Percentiles rank a stretch among this genome's conserved stretches.
These are phyloP conservation scores for Acheta domesticus DNA, from an alignment of 2,888 invertebrate species.

Conservation along the genomic window DNA sequence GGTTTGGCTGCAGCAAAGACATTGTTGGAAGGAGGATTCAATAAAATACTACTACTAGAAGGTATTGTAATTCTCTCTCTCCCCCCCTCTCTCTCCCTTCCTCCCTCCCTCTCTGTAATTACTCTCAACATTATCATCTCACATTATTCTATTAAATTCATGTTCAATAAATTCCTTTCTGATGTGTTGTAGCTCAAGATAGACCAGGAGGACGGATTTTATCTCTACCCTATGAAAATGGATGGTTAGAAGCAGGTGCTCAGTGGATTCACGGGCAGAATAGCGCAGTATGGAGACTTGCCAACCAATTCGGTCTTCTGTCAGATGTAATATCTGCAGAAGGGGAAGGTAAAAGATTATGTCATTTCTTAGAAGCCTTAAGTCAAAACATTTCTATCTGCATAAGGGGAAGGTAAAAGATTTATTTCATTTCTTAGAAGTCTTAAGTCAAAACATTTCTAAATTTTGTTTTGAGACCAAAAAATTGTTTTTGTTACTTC, in stretches of 20 bases:
- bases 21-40: slow-evolving; percentile 49
- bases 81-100: not conserved
- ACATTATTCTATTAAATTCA: not conserved
- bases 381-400: too few relatives aligned
- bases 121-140: not conserved
- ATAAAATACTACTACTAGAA: slow-evolving; percentile 56
- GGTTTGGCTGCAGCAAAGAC: slow-evolving; percentile 57
- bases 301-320: slow-evolving; percentile 50
- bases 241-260: slow-evolving; percentile 67
- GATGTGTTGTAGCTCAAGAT: slow-evolving; percentile 47
- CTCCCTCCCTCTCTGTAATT: too few relatives aligned
- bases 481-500: too few relatives aligned
- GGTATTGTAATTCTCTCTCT: slow-evolving; percentile 42
- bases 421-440: not conserved
- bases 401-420: too few relatives aligned
- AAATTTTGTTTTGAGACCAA: too few relatives aligned
- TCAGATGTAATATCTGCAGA: slow-evolving; percentile 53
- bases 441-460: too few relatives aligned
- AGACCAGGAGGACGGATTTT: slow-evolving; percentile 55
- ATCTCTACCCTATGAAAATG: slow-evolving; percentile 48
- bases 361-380: not conserved
- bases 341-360: slow-evolving; percentile 50
- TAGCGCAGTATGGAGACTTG: slow-evolving; percentile 55
- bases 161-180: not conserved
- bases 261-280: slow-evolving; percentile 75